Conservation (phyloP, 2,113 vertebrate genomes). For the Syngnathus scovelli region DNA sequence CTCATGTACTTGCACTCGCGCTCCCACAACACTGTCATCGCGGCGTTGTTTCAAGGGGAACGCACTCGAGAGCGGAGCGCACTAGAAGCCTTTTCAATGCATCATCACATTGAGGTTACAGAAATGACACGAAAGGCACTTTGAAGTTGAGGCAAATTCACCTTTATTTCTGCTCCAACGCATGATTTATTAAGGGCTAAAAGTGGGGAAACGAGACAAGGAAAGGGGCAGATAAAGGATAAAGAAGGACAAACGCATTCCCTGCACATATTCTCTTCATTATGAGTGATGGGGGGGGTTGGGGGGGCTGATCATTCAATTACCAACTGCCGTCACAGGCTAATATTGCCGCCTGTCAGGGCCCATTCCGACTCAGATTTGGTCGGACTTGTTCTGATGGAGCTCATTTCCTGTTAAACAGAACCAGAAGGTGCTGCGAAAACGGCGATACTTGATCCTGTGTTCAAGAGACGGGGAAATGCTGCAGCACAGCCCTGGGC, state of each 20-base stretch:
- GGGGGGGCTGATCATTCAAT: slow-evolving; percentile 75
- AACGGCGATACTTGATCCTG: slow-evolving; percentile 78
- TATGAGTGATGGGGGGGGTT: slow-evolving; percentile 60
- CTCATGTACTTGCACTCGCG: slow-evolving; percentile 59
- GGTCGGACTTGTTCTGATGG: slow-evolving; percentile 76
- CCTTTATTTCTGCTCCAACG: slow-evolving; percentile 56
- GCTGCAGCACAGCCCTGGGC: slow-evolving; percentile 44
- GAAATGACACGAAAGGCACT: slow-evolving; percentile 68
- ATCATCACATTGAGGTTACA: slow-evolving; percentile 70
- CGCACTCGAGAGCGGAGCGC: slow-evolving; percentile 45
- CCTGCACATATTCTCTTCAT: slow-evolving; percentile 80
- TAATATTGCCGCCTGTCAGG: slow-evolving; percentile 83
- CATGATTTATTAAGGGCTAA: slow-evolving; percentile 69
- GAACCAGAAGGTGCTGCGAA: slow-evolving; percentile 81
- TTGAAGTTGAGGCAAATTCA: slow-evolving; percentile 71
- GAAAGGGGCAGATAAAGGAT: slow-evolving; percentile 52
- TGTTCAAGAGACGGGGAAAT: slow-evolving; percentile 57
- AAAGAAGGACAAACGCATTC: slow-evolving; percentile 75
- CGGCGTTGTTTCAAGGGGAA: slow-evolving; percentile 55
- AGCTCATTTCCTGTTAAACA: slow-evolving; percentile 75
- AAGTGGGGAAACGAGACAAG: slow-evolving; percentile 23
- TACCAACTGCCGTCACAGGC: slow-evolving; percentile 75
- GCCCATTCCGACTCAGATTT: slow-evolving; percentile 77
- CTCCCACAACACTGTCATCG: slow-evolving; percentile 65
- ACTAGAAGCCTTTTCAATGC: slow-evolving; percentile 51